Percentiles rank a stretch among this genome's conserved stretches.
These are phyloP conservation scores for Hypotaenidia okinawae DNA, from an alignment of 2,797 vertebrate species.

Conservation along the genomic window DNA sequence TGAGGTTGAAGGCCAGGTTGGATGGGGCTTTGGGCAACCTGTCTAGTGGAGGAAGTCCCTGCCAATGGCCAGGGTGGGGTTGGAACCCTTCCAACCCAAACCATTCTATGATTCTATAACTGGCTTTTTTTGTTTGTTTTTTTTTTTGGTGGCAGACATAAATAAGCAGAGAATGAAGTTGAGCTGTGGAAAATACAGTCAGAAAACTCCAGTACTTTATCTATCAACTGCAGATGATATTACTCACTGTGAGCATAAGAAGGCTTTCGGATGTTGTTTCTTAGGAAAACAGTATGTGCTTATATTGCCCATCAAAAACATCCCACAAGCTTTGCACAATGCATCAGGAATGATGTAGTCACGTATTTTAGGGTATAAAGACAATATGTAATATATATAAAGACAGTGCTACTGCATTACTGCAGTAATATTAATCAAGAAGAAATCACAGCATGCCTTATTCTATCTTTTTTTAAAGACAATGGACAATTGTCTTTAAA, in stretches of 20 bases:
- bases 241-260: background rate
- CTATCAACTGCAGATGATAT: background rate
- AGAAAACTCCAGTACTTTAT: background rate
- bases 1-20: no score
- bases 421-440: background rate
- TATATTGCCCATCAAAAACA: background rate
- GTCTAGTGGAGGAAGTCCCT: no score
- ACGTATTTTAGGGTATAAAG: background rate
- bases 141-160: background rate
- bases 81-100: no score
- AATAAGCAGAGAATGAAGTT: background rate
- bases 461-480: background rate
- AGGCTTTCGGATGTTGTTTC: background rate
- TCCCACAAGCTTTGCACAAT: background rate
- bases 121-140: background rate
- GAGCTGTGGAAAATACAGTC: background rate
- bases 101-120: no score
- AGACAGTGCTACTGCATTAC: background rate
- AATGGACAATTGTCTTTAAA: no score
- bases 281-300: background rate
- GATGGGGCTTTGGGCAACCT: no score
- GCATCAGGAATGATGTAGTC: background rate
- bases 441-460: background rate
- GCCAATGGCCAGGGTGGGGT: no score
- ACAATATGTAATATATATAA: background rate